Conservation (phyloP, 2,888 invertebrate genomes). For the Argynnis bischoffii region DNA sequence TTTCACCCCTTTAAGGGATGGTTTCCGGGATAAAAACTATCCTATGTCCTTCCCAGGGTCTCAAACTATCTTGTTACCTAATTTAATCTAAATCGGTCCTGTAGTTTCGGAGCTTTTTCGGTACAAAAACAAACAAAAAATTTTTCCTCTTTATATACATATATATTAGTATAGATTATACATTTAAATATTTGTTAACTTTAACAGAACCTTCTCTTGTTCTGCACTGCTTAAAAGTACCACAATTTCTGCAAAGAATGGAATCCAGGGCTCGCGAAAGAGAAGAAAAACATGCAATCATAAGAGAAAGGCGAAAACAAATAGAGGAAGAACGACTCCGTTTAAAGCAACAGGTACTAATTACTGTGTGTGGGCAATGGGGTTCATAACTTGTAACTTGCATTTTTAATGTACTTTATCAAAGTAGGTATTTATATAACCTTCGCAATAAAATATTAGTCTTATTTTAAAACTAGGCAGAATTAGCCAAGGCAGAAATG, state of each 20-base stretch:
- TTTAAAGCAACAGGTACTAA: conserved; percentile 70
- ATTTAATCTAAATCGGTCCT: no score
- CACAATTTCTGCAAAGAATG: conserved; percentile 87
- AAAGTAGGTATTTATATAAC: no score
- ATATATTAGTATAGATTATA: background rate
- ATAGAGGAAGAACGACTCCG: conserved; percentile 75
- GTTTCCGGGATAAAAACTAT: no score
- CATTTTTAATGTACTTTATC: no score
- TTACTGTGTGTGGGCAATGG: no score
- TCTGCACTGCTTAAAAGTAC: conserved; percentile 81
- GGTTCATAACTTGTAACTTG: background rate
- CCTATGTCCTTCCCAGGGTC: no score
- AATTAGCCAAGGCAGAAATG: conserved; percentile 76
- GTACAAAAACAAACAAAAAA: no score
- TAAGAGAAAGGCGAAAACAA: conserved; percentile 72
- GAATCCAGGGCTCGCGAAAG: conserved; percentile 87
- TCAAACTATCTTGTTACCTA: no score
- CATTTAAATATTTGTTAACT: background rate
- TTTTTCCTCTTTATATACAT: background rate
- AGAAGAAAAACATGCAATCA: conserved; percentile 78
- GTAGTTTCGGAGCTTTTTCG: no score
- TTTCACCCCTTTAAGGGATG: no score
- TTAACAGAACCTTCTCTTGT: conserved; percentile 67
- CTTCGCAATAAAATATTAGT: background rate
- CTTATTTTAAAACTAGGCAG: conserved; percentile 52